A percentile compares a stretch with the other conserved stretches of the same genome.
These are phyloP conservation scores for Manis crassicaudata DNA, from an alignment of 2,797 vertebrate species.

Conservation along the genomic window DNA sequence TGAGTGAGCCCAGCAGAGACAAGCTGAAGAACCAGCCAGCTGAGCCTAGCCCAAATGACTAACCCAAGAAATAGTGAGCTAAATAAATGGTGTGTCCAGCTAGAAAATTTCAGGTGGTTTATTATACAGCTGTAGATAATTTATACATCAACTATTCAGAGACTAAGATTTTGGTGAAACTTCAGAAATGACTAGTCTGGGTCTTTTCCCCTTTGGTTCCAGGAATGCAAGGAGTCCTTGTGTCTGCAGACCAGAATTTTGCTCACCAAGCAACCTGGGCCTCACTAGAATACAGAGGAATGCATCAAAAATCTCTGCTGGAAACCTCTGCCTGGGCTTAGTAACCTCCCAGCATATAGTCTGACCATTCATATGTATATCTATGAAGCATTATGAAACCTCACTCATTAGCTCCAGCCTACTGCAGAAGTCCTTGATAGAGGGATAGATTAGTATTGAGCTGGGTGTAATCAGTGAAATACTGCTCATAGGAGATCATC, in stretches of 20 bases:
- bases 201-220: neutral
- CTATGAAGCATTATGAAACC: neutral
- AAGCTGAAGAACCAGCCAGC: slow-evolving; percentile 1
- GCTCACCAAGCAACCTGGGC: neutral
- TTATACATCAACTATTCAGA: neutral
- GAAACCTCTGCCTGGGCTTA: neutral
- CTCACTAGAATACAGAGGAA: neutral
- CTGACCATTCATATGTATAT: neutral
- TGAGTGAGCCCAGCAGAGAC: neutral
- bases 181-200: neutral
- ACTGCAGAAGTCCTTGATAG: slow-evolving; percentile 62
- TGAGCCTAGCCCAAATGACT: neutral
- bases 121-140: neutral
- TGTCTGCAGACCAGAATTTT: neutral
- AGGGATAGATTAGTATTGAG: slow-evolving; percentile 68
- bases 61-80: neutral
- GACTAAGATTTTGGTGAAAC: neutral
- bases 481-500: slow-evolving; percentile 69
- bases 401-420: slow-evolving; percentile 26
- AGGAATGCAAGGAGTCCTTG: neutral
- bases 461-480: slow-evolving; percentile 62
- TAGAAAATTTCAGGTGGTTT: neutral
- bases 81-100: neutral
- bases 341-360: neutral
- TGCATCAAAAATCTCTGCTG: neutral